Evolutionary conservation across 2,113 vertebrate species (phyloP), one percentile per base, ranked within the genome.

Genomic region (Myotis davidii): DNA sequence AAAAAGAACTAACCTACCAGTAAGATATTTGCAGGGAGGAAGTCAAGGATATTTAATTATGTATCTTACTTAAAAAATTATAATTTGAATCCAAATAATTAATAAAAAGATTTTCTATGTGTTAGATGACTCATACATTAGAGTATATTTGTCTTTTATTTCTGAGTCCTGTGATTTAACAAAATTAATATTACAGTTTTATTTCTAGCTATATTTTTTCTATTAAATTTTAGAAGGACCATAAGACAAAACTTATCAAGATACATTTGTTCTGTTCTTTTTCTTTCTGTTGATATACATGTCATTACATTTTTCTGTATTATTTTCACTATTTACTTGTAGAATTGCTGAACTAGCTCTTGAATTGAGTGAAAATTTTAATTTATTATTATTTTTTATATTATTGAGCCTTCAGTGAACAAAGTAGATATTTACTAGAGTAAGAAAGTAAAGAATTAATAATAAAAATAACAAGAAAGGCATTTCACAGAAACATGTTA

Each of bases 11-110:
- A 93, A 95, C 21, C 65, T 73, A 72, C 37, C 45, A 82, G 42
- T 65, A 56, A 94, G 72, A 48, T 91, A 86, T 52, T 77, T 90
- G 45, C 54, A 91, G 42, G 37, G 59, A 93, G 13, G 59, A 9
- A 94, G 70, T 77, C 70, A 69, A 52, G 13, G 5, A 29, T 78
- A 59, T 95, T 93, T 96, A 83, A 90, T 94, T 32, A 64, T 92
- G 76, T 90, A 88, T 59, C 52, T 2, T 91, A 45, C 25, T 25
- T 79, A 87, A 25, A 94, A 97, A 94, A 91, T 84, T n/a, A 56
- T 78, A 73, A 96, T 95, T 91, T 97, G 17, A 92, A 92, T 82
- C 72, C 45, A 90, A 77, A 85, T 90, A 89, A 92, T 94, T 74
- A 93, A 1, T 82, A 54, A 52, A 69, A 69, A 93, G 42, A 21